Percentiles rank a stretch among this genome's conserved stretches.
Conservation (phyloP, 2,888 invertebrate species). For the Athrips mouffetella region DNA sequence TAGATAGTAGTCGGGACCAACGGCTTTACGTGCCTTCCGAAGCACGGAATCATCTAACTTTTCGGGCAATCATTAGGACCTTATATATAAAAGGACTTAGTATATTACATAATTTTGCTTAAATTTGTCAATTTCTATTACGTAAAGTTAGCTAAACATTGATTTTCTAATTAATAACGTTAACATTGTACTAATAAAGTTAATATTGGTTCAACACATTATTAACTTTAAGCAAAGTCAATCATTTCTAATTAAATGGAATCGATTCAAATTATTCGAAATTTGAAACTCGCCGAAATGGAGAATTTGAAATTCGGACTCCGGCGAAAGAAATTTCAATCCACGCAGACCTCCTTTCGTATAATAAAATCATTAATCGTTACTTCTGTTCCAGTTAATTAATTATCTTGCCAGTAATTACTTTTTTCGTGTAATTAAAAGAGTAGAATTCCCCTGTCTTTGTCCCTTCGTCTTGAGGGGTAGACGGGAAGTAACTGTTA, state of each 20-base stretch:
- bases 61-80: too few species aligned
- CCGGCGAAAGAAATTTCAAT: constrained; percentile 67
- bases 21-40: too few species aligned
- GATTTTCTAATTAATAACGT: too few species aligned
- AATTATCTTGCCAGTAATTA: constrained; percentile 78
- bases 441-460: constrained; percentile 78
- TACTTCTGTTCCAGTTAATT: constrained; percentile 79
- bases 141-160: too few species aligned
- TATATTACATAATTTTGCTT: too few species aligned
- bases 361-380: constrained; percentile 79
- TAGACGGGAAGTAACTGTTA: not conserved
- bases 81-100: too few species aligned
- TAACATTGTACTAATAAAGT: too few species aligned
- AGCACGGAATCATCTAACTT: too few species aligned
- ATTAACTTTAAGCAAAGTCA: not conserved
- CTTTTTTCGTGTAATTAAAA: constrained; percentile 79
- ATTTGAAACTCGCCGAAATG: constrained; percentile 53
- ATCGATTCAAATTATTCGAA: constrained; percentile 58
- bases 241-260: constrained; percentile 44
- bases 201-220: too few species aligned
- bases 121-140: too few species aligned
- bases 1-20: too few species aligned
- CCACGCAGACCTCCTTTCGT: constrained; percentile 67
- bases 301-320: constrained; percentile 58
- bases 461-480: constrained; percentile 55